These are phyloP conservation scores for Poeciliopsis paucimaculata DNA, from an alignment of 2,797 vertebrate species.

Conservation along the genomic window DNA sequence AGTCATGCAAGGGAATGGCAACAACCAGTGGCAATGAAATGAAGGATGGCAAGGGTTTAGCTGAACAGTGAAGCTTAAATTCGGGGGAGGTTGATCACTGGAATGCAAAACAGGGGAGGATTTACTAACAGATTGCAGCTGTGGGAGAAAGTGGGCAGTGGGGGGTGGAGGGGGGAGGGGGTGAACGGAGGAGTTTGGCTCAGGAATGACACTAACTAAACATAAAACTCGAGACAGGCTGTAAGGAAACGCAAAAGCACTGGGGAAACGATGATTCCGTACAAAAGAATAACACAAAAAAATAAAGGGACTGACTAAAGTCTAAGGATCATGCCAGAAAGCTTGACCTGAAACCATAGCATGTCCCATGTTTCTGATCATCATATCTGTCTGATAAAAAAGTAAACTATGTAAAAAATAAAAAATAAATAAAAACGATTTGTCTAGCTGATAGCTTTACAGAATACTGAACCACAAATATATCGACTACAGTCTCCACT, in stretches of 20 bases:
- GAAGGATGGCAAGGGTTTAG: not conserved
- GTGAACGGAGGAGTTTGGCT: not conserved
- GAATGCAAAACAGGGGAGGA: slow-evolving; percentile 1
- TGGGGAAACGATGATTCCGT: not conserved
- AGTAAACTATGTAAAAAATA: not conserved
- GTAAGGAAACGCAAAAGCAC: not conserved
- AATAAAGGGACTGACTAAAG: not conserved
- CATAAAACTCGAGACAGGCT: not conserved
- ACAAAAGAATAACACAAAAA: not conserved
- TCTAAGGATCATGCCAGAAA: not conserved
- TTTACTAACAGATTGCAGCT: slow-evolving; percentile 2
- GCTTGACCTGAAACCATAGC: not conserved
- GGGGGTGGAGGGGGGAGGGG: too few relatives aligned
- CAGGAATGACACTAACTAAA: not conserved
- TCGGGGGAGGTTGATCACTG: not conserved
- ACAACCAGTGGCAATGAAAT: not conserved
- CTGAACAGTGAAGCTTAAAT: slow-evolving; percentile 1
- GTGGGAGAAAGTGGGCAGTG: not conserved
- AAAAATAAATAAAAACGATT: not conserved
- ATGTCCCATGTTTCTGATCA: not conserved
- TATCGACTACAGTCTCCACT: not conserved
- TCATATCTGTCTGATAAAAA: not conserved
- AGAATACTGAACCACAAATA: not conserved
- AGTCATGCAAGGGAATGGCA: not conserved
- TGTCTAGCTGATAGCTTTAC: not conserved